Evolutionary conservation across 1,140 invertebrate species (phyloP).

Genomic region (Papilio polyxenes): DNA sequence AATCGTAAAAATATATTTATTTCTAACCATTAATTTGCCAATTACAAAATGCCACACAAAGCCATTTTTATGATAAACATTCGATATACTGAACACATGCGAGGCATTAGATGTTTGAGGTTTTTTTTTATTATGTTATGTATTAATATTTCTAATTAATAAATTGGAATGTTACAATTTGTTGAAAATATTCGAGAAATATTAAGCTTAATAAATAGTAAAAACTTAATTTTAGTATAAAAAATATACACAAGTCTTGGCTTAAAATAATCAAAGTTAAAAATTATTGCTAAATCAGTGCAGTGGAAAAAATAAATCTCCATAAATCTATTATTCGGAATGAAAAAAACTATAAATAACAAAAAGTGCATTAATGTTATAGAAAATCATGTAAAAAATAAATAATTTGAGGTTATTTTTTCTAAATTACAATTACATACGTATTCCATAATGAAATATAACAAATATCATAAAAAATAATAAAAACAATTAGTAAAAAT

Average conservation of each 20-base stretch:
- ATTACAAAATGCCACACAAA: neutral
- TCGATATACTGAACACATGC: slow-evolving; percentile 24
- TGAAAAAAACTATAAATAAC: neutral
- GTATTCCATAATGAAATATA: neutral
- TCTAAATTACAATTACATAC: too few species aligned
- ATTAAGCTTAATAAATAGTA: neutral
- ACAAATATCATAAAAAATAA: neutral
- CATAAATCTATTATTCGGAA: neutral
- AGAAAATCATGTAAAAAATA: neutral
- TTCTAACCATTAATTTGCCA: neutral
- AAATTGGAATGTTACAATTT: slow-evolving; percentile 15
- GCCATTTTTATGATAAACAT: neutral
- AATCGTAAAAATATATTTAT: neutral
- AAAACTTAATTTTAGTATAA: neutral
- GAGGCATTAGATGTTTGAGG: neutral
- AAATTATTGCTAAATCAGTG: neutral
- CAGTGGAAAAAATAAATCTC: neutral
- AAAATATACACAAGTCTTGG: neutral
- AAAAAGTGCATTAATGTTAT: neutral
- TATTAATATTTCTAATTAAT: neutral
- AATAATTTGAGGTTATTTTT: neutral
- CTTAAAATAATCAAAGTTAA: neutral
- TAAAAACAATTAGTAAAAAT: slow-evolving; percentile 6
- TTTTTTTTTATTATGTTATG: neutral
- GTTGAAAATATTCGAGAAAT: neutral